Conservation (phyloP, 2,113 vertebrate species). For the Sisor rabdophorus region DNA sequence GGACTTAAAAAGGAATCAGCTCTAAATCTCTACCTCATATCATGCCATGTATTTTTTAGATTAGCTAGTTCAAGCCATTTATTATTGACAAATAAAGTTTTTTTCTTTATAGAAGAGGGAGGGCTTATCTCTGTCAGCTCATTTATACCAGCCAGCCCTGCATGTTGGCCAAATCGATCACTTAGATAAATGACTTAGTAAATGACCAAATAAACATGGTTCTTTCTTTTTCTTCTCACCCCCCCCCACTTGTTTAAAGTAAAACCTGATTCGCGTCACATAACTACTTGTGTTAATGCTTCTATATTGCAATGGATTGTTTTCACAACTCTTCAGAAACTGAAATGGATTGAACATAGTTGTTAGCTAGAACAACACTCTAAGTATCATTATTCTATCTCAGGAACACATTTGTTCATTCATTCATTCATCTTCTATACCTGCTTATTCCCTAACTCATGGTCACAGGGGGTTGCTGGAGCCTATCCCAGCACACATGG, state of each 20-base stretch:
- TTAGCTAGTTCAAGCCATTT: neutral
- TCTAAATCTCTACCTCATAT: neutral
- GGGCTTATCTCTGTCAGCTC: neutral
- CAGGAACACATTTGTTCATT: neutral
- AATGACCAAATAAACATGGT: neutral
- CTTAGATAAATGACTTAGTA: neutral
- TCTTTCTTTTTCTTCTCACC: neutral
- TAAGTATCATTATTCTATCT: neutral
- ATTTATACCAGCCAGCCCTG: neutral
- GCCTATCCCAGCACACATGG: neutral
- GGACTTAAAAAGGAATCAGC: neutral
- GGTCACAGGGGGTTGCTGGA: no score
- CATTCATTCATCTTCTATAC: no score
- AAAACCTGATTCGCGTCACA: neutral
- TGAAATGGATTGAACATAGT: neutral
- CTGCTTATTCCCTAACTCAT: no score
- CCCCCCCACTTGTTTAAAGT: neutral
- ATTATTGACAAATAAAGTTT: neutral
- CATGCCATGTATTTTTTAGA: neutral
- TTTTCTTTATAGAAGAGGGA: neutral
- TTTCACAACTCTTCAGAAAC: neutral
- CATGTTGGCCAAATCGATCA: neutral
- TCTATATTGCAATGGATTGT: neutral
- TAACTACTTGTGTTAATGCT: neutral
- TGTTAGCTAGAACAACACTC: neutral